phyloP scores from a whole-genome alignment of 2,113 vertebrate genomes.

The cat (Felis catus) region DNA sequence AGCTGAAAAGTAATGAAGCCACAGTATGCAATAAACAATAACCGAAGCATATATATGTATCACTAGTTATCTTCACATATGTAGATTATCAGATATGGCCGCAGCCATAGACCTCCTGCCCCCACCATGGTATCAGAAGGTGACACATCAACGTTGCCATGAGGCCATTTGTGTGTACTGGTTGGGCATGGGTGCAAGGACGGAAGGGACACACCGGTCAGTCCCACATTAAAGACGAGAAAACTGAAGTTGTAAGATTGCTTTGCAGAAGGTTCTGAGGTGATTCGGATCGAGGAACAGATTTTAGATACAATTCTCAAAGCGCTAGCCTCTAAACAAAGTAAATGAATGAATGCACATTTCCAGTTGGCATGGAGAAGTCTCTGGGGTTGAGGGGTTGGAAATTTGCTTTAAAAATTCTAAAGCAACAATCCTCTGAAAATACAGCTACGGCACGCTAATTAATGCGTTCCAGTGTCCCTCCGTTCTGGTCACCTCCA shows the following conservation, averaged over 20 bases:
- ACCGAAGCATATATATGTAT: background rate
- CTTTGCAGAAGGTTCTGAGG: background rate
- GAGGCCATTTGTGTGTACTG: background rate
- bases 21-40: slow-evolving; percentile 6
- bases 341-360: slow-evolving; percentile 14
- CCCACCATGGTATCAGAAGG: background rate
- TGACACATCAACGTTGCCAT: background rate
- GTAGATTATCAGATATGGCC: background rate
- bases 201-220: background rate
- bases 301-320: slow-evolving; percentile 43
- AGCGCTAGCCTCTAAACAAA: slow-evolving; percentile 51
- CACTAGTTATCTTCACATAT: background rate
- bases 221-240: slow-evolving; percentile 32
- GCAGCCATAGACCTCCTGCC: background rate
- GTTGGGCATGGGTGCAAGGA: background rate
- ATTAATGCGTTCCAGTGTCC: slow-evolving; percentile 58
- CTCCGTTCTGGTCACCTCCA: slow-evolving; percentile 41
- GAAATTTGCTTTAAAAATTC: slow-evolving; percentile 53
- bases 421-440: slow-evolving; percentile 65
- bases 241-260: background rate
- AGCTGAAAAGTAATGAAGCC: slow-evolving; percentile 12
- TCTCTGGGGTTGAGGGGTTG: background rate
- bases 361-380: slow-evolving; percentile 46
- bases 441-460: slow-evolving; percentile 58
- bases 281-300: background rate